A percentile compares a stretch with the other conserved stretches of the same genome.
Conservation (phyloP, 2,888 invertebrate genomes). For the Eurytoma adleriae region DNA sequence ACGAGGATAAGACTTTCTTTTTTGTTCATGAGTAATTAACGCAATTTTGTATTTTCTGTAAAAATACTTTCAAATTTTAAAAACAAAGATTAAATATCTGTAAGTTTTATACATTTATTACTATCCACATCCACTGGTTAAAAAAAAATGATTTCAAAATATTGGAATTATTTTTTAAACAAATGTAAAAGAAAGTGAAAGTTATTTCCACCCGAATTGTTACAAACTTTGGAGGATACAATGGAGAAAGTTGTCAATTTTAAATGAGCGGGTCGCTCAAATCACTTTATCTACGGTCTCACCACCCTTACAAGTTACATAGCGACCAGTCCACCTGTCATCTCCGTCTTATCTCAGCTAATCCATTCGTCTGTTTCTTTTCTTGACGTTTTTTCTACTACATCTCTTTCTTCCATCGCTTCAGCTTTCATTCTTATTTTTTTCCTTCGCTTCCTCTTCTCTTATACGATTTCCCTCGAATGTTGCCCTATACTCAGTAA, state of each 20-base stretch:
- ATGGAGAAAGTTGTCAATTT: slow-evolving; percentile 57
- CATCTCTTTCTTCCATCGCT: slow-evolving; percentile 28
- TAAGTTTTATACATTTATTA: no score
- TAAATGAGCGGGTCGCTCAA: slow-evolving; percentile 54
- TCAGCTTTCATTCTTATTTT: neutral
- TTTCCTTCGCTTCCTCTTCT: neutral
- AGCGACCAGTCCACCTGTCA: slow-evolving; percentile 67
- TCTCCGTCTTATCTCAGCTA: slow-evolving; percentile 69
- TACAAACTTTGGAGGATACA: slow-evolving; percentile 10
- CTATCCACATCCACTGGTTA: no score
- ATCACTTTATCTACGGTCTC: slow-evolving; percentile 62
- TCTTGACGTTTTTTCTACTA: slow-evolving; percentile 31
- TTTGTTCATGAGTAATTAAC: no score
- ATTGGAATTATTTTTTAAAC: no score
- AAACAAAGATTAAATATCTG: no score
- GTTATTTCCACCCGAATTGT: slow-evolving; percentile 45
- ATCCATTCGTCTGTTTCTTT: slow-evolving; percentile 65
- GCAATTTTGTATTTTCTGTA: no score
- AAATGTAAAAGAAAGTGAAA: neutral
- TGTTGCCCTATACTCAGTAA: no score
- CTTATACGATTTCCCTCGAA: neutral
- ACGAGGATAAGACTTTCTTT: no score
- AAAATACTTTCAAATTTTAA: no score
- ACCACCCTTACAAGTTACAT: slow-evolving; percentile 36
- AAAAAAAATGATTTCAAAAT: no score